These are phyloP conservation scores for Phyllotis vaccarum DNA, from an alignment of 2,797 vertebrate genomes.

Conservation along the genomic window DNA sequence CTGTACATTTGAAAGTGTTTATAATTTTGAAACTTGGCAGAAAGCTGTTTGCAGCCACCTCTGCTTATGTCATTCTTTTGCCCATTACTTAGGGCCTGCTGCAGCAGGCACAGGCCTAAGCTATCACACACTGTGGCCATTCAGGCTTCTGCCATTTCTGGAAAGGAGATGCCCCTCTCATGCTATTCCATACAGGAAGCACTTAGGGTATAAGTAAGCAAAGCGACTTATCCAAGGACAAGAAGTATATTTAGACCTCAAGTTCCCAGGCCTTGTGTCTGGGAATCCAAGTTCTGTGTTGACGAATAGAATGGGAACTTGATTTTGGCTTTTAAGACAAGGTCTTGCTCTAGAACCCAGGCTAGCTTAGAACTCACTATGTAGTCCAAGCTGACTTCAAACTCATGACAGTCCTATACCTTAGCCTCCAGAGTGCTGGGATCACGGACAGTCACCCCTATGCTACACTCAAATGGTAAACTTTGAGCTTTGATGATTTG, in stretches of 20 bases:
- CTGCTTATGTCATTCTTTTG: slow-evolving; percentile 35
- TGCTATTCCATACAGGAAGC: background rate
- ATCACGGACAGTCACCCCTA: background rate
- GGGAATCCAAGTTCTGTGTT: slow-evolving; percentile 18
- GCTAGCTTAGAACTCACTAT: background rate
- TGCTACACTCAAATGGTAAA: background rate
- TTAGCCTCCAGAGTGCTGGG: background rate
- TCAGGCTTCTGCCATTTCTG: background rate
- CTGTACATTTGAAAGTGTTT: slow-evolving; percentile 28
- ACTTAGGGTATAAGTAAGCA: slow-evolving; percentile 1
- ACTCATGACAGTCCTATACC: background rate
- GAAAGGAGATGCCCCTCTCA: background rate
- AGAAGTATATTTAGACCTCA: background rate
- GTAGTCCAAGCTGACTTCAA: background rate
- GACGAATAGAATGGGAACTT: background rate
- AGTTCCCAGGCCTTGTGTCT: background rate
- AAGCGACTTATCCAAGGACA: slow-evolving; percentile 51
- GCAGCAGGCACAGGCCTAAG: background rate
- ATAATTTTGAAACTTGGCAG: slow-evolving; percentile 36
- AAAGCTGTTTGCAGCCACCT: background rate
- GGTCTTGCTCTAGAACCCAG: background rate
- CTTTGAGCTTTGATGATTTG: slow-evolving; percentile 3
- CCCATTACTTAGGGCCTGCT: background rate
- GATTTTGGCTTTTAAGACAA: background rate
- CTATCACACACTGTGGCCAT: background rate